A percentile compares a stretch with the other conserved stretches of the same genome.
phyloP scores from a whole-genome alignment of 92 coral and sea anemone species.

The Zoanthus solanderi region DNA sequence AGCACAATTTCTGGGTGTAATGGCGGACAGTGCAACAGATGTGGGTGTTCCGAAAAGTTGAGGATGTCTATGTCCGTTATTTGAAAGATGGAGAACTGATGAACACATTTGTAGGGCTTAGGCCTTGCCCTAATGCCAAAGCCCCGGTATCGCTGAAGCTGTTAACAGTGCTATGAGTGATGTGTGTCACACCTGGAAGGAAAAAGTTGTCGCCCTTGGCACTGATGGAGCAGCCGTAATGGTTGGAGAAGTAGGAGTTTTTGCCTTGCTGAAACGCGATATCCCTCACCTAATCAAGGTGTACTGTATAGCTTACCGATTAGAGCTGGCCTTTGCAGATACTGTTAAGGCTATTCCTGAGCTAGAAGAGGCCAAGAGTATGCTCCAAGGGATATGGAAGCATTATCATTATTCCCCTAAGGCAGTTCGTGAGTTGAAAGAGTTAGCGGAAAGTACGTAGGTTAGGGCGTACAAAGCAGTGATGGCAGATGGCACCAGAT shows the following conservation, averaged over 20 bases:
- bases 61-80: slow-evolving; percentile 35
- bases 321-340: not conserved
- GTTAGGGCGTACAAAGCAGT: slow-evolving; percentile 13
- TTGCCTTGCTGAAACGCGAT: not conserved
- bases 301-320: slow-evolving; percentile 4
- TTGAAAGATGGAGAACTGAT: slow-evolving; percentile 42
- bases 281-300: not conserved
- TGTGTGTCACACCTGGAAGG: slow-evolving; percentile 28
- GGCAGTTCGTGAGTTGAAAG: slow-evolving; percentile 24
- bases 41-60: not conserved
- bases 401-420: slow-evolving; percentile 40
- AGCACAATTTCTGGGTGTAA: slow-evolving; percentile 41
- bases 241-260: slow-evolving; percentile 1
- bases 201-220: not conserved
- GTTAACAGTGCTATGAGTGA: slow-evolving; percentile 4
- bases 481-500: slow-evolving; percentile 17
- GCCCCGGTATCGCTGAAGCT: slow-evolving; percentile 43
- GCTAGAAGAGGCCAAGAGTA: slow-evolving; percentile 41
- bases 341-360: slow-evolving; percentile 7
- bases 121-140: slow-evolving; percentile 32
- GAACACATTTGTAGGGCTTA: slow-evolving; percentile 40
- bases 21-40: slow-evolving; percentile 45
- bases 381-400: slow-evolving; percentile 51
- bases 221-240: slow-evolving; percentile 17
- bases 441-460: slow-evolving; percentile 16